phyloP scores from a whole-genome alignment of 2,797 vertebrate species.

The Gastrophryne carolinensis region DNA sequence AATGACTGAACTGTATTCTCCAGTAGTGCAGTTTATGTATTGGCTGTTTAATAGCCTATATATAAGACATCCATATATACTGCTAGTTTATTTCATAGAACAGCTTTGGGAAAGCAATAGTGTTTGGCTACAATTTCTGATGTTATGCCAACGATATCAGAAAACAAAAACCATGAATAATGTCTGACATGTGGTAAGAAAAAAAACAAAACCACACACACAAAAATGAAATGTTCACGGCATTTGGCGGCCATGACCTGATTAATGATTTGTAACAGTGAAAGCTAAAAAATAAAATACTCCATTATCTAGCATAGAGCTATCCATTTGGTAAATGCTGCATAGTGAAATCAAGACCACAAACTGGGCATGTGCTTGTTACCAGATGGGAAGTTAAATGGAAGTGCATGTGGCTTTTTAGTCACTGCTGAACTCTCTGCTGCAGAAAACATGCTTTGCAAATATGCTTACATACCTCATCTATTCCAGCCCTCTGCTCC shows the following conservation, averaged over 20 bases:
- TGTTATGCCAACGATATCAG: not conserved
- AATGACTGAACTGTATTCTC: too few species aligned
- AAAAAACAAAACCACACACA: not conserved
- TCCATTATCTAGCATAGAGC: not conserved
- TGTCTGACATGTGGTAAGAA: not conserved
- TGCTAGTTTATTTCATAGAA: not conserved
- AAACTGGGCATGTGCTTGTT: not conserved
- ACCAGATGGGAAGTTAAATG: constrained; percentile 8
- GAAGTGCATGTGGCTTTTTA: not conserved
- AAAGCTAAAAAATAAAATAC: not conserved
- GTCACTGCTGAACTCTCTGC: not conserved
- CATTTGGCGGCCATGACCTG: not conserved
- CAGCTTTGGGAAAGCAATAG: not conserved
- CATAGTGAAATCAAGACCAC: not conserved
- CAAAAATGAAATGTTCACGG: not conserved
- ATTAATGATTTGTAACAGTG: not conserved
- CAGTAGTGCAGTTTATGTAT: too few species aligned
- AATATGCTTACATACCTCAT: constrained; percentile 65
- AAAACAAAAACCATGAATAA: not conserved
- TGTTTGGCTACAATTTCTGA: not conserved
- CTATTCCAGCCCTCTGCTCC: constrained; percentile 71
- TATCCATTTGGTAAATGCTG: not conserved
- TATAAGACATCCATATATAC: not conserved
- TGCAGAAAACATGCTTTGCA: not conserved
- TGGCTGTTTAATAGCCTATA: not conserved